Evolutionary conservation across 1,140 invertebrate genomes (phyloP), one percentile per base, ranked within the genome.

Genomic region (Phenacoccus solenopsis): DNA sequence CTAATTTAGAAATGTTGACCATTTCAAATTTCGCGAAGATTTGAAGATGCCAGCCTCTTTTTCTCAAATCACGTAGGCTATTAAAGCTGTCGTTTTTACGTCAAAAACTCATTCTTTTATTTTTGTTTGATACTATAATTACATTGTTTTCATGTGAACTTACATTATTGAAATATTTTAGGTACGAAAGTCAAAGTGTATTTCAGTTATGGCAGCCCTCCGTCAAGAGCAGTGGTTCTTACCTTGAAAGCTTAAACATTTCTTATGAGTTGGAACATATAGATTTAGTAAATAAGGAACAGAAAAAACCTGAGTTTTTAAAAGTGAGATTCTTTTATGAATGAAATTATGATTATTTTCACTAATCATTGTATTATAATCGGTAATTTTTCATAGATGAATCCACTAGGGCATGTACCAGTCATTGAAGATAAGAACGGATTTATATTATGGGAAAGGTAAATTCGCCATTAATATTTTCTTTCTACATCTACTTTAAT

Each of bases 401-500:
- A 89, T 77, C 86, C 87, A 12, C 83, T 85, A 76, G 86, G 87
- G 75, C 85, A 82, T 28, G 81, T 88, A 16, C 86, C 86, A 0
- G 85, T 83, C 0, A 74, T 88, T 2, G 81, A 85, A 71, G 87
- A 88, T 75, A 81, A 86, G 73, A 86, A 85, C 13, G 59, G 59
- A 64, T 64, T 24, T 22, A 20, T 24, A 24, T 24, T 64, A 64
- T 25, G 22, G 22, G 59, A 64, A 24, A 64, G 59, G 59, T 64
- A 24, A 25, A n/a, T 49, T n/a, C 5, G 13, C 5, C 5, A 32
- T n/a, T n/a, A 32, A 32, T 13, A 32, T 32, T 5, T 32, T 32
- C 30, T 32, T 7, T 7, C 30, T 32, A 7, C 13, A 32, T 5
- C 30, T 7, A 32, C 13, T 7, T 13, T 32, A 32, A 32, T 32